Base-by-base conservation (phyloP, 2,797 vertebrate species). In the Poeciliopsis paucimaculata region DNA sequence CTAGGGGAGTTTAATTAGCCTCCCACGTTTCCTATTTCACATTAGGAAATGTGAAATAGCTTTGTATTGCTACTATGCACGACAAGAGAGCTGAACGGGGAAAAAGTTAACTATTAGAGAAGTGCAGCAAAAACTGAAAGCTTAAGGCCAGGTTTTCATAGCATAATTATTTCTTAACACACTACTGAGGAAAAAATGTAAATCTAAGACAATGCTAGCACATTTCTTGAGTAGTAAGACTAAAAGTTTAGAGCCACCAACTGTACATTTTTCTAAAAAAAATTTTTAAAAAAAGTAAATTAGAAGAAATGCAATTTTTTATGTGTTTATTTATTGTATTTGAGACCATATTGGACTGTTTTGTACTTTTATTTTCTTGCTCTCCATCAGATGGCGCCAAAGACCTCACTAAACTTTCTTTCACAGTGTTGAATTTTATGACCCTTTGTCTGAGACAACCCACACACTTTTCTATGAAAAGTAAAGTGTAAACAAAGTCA, bases 381-480 rank as follows among this genome's bases (percentile, higher is more conserved):
- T 41, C 2, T 75, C 88, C 93, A 88, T 60, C 60, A 91, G 93
- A 81, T 91, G 93, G 91, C 75, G 53, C 23, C 79, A 89, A 78
- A 71, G 62, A 10, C 79, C 51, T 23, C 8, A 0, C 34, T 39
- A 31, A 68, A 0, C 23, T 39, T 76, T 18, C 11, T 73, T 31
- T 76, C 74, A 60, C 34, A 77, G 2, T 66, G 73, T 36, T 78
- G 31, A 77, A 20, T 80, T 23, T 46, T 68, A 26, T 34, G 12
- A 73, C 26, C 47, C 43, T 68, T 49, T 84, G 45, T 88, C 79
- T 83, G 77, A 78, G 84, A 73, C 81, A 84, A 77, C 86, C 84
- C 86, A 88, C 81, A 81, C 79, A 82, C 47, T 71, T 90, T 75
- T 87, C 82, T 75, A 85, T 86, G 76, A 60, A 88, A 73, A 81